Evolutionary conservation across 2,888 invertebrate genomes (phyloP), one percentile per base, ranked within the genome.

Genomic region (Timema podura): DNA sequence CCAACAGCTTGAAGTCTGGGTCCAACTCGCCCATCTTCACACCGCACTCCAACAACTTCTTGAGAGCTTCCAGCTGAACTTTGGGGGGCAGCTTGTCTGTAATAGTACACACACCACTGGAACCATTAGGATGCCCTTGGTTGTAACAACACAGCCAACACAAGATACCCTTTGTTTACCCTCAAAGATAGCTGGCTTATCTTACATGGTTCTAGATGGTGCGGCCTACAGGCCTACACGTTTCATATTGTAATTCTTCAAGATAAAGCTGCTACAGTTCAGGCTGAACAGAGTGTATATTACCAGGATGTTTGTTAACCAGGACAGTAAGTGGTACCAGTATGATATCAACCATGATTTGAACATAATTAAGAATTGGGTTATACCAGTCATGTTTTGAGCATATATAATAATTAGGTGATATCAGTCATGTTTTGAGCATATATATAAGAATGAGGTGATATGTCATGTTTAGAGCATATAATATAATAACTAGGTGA

Each of bases 31-130:
- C 74, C 57, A 57, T 16, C 44, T 70, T 68, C 13, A 75, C 68
- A 11, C 75, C 77, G 68, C 77, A 77, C 13, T 70, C 51, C 45
- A 77, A 73, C 51, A 77, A 65, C 8, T 49, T 54, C 66, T 74
- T 72, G 6, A 74, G 70, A 0, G 74, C 72, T 5, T 74, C 70
- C 64, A 76, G 65, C 67, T 76, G 76, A 6, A 48, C 51, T 8
- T 54, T 48, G 2, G 68, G 64, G 1, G 72, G 72, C n/a, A 68
- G 30, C 2, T 45, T 16, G 44, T 72, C 72, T 72, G 69, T 7
- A 68, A 65, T 48, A 67, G 16, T 30, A 11, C 5, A 10, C 49
- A n/a, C n/a, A n/a, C n/a, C n/a, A 0, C 7, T 9, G 9, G 13
- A 54, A 54, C 11, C 11, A 54, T 54, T 54, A 16, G 57, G 0